Evolutionary conservation across 2,113 vertebrate species (phyloP).

Genomic region (Entomyzon cyanotis): DNA sequence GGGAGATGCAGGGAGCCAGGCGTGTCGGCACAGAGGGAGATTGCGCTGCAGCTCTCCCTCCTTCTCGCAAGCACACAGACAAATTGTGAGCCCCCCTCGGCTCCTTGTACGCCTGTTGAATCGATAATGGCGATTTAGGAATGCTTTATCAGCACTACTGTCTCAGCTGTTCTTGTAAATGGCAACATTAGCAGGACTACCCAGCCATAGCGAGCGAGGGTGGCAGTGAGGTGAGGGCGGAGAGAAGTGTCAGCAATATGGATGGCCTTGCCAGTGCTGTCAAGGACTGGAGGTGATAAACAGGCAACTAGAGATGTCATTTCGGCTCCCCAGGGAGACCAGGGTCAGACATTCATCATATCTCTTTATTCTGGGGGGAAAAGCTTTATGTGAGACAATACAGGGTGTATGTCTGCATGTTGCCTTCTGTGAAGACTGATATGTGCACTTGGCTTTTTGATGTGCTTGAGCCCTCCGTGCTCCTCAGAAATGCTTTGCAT

Average conservation of each 20-base stretch:
- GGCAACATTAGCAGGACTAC: neutral
- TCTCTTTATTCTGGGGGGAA: neutral
- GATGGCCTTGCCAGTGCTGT: conserved; percentile 39
- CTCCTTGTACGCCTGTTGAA: neutral
- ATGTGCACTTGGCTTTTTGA: neutral
- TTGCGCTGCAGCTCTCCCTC: neutral
- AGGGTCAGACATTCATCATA: neutral
- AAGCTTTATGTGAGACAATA: neutral
- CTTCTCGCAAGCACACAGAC: neutral
- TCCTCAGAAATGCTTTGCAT: neutral
- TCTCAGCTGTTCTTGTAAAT: conserved; percentile 26
- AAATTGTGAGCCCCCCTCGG: neutral
- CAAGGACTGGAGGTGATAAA: conserved; percentile 47
- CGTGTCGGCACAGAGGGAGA: neutral
- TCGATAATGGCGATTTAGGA: conserved; percentile 6
- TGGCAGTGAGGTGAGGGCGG: neutral
- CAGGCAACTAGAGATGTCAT: conserved; percentile 1
- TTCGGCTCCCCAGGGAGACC: neutral
- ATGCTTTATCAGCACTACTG: conserved; percentile 36
- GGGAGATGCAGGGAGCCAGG: rapidly evolving
- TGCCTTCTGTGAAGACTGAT: neutral
- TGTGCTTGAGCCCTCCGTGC: neutral
- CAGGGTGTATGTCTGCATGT: neutral
- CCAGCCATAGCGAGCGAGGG: neutral
- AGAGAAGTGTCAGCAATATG: neutral